Evolutionary conservation across 2,113 vertebrate genomes (phyloP).

Genomic region (Bagarius yarrelli): DNA sequence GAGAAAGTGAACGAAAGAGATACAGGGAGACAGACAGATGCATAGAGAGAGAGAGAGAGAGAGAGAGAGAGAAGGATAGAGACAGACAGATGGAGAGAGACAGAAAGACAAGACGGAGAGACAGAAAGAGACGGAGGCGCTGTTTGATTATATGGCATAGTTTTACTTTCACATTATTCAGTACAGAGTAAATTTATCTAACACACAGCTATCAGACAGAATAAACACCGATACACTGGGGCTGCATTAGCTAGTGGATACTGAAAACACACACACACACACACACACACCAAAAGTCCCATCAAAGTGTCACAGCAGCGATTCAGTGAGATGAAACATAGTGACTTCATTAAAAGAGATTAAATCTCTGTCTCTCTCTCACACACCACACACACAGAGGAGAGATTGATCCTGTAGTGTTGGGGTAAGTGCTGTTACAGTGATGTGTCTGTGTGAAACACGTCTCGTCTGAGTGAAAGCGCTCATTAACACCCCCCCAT

Average conservation of each 20-base stretch:
- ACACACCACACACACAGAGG: conserved; percentile 41
- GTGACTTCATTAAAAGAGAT: conserved; percentile 49
- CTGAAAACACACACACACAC: conserved; percentile 64
- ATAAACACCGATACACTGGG: conserved; percentile 75
- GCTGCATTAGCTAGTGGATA: conserved; percentile 75
- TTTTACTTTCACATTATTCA: conserved; percentile 83
- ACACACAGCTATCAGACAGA: conserved; percentile 76
- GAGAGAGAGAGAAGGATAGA: neutral
- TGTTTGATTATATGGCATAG: conserved; percentile 72
- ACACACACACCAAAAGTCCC: conserved; percentile 54
- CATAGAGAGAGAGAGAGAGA: neutral
- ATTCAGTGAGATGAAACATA: conserved; percentile 50
- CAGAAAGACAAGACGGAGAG: neutral
- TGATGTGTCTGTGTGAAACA: neutral
- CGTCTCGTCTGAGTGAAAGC: neutral
- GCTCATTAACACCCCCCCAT: neutral
- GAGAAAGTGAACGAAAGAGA: neutral
- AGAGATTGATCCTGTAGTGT: conserved; percentile 26
- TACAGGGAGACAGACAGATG: neutral
- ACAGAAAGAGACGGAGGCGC: conserved; percentile 1
- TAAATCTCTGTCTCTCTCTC: conserved; percentile 59
- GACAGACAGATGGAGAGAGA: neutral
- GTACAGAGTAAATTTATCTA: conserved; percentile 78
- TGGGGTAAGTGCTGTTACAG: conserved; percentile 32
- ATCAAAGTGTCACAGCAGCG: conserved; percentile 45